Percentiles rank a stretch among this genome's conserved stretches.
phyloP scores from a whole-genome alignment of 64 coral and sea anemone genomes.

The Pocillopora damicornis region DNA sequence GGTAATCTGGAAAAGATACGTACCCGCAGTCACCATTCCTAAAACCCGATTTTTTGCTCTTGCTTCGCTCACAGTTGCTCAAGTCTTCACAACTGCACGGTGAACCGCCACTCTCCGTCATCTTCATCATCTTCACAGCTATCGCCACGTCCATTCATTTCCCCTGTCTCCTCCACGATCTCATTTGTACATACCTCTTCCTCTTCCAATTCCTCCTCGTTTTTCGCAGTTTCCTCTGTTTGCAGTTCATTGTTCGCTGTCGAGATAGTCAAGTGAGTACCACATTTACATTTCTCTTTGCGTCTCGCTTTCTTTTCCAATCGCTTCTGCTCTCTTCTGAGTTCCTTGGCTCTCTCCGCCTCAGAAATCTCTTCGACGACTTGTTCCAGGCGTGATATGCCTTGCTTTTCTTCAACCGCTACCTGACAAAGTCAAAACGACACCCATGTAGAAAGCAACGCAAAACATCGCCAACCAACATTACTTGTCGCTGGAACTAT shows the following conservation, averaged over 20 bases:
- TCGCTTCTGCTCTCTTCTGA: slow-evolving; percentile 87
- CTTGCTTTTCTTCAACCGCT: slow-evolving; percentile 90
- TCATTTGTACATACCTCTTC: slow-evolving; percentile 37
- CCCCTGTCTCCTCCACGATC: slow-evolving; percentile 58
- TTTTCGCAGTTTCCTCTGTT: slow-evolving; percentile 39
- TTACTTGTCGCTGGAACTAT: no score
- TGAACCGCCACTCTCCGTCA: slow-evolving; percentile 44
- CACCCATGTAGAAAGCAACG: background rate
- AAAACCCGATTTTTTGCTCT: background rate
- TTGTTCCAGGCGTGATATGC: slow-evolving; percentile 93
- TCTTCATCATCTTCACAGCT: slow-evolving; percentile 81
- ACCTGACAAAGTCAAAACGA: slow-evolving; percentile 33
- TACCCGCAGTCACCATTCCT: slow-evolving; percentile 57
- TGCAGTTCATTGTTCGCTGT: slow-evolving; percentile 23
- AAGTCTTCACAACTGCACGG: slow-evolving; percentile 59
- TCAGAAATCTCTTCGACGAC: slow-evolving; percentile 96
- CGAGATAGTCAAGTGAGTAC: slow-evolving; percentile 3
- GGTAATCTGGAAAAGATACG: background rate
- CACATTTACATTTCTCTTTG: slow-evolving; percentile 88
- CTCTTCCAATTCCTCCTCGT: slow-evolving; percentile 20
- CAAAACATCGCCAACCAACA: no score
- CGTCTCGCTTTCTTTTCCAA: slow-evolving; percentile 89
- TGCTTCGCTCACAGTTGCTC: background rate
- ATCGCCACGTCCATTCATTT: slow-evolving; percentile 46
- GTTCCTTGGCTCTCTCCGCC: slow-evolving; percentile 85